Conservation (phyloP, 2,797 vertebrate genomes). For the Hirundo rustica region DNA sequence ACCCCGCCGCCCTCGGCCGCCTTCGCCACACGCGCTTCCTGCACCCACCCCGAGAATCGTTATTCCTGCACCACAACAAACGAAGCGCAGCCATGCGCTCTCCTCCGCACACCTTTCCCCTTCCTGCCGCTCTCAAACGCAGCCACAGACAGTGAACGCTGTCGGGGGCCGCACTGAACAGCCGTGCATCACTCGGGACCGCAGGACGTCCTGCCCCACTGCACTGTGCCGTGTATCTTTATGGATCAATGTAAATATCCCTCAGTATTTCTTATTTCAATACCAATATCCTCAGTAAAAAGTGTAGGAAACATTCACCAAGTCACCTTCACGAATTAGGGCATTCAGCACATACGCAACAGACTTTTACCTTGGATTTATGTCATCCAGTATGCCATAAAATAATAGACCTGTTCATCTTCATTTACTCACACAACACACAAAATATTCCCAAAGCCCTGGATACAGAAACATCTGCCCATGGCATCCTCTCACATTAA, state of each 20-base stretch:
- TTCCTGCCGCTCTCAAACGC: background rate
- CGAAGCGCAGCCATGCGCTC: background rate
- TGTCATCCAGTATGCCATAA: background rate
- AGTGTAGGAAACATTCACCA: accelerated
- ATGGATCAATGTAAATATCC: background rate
- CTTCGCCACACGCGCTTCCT: background rate
- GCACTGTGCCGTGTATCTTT: accelerated
- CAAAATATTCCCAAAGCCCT: background rate
- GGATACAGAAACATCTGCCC: background rate
- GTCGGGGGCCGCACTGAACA: accelerated
- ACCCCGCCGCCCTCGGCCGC: background rate
- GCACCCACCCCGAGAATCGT: accelerated
- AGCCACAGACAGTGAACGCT: accelerated
- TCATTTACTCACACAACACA: background rate
- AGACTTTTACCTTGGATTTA: background rate
- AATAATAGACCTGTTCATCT: background rate
- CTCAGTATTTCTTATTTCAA: background rate
- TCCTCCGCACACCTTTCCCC: background rate
- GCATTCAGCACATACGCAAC: accelerated
- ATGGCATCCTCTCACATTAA: background rate
- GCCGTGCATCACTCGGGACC: accelerated
- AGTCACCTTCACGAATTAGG: background rate
- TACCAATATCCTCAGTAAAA: background rate
- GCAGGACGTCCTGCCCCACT: accelerated
- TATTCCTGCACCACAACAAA: background rate